phyloP scores from a whole-genome alignment of 23 tunicate genomes.

The Styela clava region DNA sequence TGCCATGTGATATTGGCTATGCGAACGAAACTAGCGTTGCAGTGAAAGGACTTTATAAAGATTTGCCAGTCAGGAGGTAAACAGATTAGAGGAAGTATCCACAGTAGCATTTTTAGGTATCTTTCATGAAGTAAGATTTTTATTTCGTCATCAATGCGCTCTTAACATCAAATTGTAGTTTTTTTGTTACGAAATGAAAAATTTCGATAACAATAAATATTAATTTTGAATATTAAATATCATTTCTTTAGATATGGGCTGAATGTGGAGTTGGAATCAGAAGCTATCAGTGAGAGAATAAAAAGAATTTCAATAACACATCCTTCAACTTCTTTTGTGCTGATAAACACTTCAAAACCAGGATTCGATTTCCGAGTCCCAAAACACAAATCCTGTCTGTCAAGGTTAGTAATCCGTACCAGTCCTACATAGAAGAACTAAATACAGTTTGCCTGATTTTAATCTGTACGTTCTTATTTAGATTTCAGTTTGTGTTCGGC shows the following conservation, averaged over 20 bases:
- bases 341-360: background rate
- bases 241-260: background rate
- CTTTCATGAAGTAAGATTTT: no score
- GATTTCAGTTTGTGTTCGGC: conserved; percentile 23
- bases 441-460: no score
- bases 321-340: conserved; percentile 17
- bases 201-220: no score
- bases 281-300: conserved; percentile 13
- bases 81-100: background rate
- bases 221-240: no score
- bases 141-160: no score
- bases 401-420: conserved; percentile 42
- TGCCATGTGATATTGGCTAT: background rate
- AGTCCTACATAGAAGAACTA: no score
- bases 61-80: conserved; percentile 24
- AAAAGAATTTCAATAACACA: conserved; percentile 34
- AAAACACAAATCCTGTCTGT: background rate
- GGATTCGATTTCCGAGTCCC: conserved; percentile 7
- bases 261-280: conserved; percentile 18
- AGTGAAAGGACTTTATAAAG: conserved; percentile 26
- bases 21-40: conserved; percentile 30
- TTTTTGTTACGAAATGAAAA: no score
- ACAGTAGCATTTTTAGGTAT: no score
- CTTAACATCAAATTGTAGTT: no score
- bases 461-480: no score